These are phyloP conservation scores for Rhyacichthys aspro DNA, from an alignment of 2,797 vertebrate species.

Conservation along the genomic window DNA sequence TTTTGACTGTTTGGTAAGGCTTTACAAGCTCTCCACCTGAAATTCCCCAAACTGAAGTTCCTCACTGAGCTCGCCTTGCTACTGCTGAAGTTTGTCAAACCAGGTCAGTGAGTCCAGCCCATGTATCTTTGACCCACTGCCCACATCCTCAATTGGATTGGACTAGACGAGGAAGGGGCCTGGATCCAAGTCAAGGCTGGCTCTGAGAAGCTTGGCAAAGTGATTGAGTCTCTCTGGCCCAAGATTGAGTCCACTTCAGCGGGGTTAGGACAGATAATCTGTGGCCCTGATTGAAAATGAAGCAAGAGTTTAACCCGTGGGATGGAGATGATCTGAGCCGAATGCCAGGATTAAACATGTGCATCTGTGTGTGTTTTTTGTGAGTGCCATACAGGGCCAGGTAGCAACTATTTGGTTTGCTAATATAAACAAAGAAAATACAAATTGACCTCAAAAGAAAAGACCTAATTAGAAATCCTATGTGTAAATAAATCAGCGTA, in stretches of 20 bases:
- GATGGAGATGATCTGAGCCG: conserved; percentile 55
- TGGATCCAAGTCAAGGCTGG: conserved; percentile 55
- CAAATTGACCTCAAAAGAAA: conserved; percentile 1
- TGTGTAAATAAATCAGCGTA: conserved; percentile 2
- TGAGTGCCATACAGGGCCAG: conserved; percentile 5
- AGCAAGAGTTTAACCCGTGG: conserved; percentile 76
- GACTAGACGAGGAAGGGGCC: conserved; percentile 33
- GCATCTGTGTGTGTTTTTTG: no score
- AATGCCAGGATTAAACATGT: conserved; percentile 60
- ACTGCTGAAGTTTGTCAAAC: conserved; percentile 15
- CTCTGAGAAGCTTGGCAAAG: conserved; percentile 71
- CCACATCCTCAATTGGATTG: conserved; percentile 53
- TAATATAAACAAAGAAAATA: not conserved
- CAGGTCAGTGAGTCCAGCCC: conserved; percentile 43
- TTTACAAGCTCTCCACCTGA: conserved; percentile 48
- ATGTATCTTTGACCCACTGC: conserved; percentile 59
- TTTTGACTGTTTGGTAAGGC: conserved; percentile 52
- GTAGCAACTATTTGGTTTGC: not conserved
- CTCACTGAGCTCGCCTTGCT: conserved; percentile 3
- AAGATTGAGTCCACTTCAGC: conserved; percentile 79
- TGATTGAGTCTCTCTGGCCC: conserved; percentile 77
- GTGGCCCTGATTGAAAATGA: conserved; percentile 79
- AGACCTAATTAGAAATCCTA: conserved; percentile 1
- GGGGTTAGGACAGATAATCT: conserved; percentile 80
- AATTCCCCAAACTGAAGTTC: conserved; percentile 38